Evolutionary conservation across 2,113 vertebrate genomes (phyloP).

Genomic region (Etheostoma cragini): DNA sequence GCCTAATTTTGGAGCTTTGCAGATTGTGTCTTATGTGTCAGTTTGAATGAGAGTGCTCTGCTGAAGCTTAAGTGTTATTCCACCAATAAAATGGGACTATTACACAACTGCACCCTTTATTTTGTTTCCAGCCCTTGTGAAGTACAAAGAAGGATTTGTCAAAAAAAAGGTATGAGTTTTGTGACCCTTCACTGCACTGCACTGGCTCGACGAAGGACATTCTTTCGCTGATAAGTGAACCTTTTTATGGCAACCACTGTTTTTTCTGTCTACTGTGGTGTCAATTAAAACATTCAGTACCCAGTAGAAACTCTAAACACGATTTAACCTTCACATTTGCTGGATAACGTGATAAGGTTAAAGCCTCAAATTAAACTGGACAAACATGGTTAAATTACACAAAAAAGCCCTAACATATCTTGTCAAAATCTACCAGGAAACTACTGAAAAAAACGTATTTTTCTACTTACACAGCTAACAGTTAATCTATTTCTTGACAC

Average conservation of each 20-base stretch:
- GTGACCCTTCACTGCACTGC: too few species aligned
- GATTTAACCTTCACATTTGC: neutral
- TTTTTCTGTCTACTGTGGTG: neutral
- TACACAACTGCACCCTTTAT: neutral
- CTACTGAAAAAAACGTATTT: neutral
- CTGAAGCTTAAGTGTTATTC: neutral
- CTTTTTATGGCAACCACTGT: neutral
- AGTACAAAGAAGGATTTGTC: too few species aligned
- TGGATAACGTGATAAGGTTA: neutral
- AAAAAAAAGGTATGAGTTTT: neutral
- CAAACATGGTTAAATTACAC: too few species aligned
- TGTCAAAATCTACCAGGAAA: too few species aligned
- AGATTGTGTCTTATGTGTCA: too few species aligned
- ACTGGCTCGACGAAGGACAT: too few species aligned
- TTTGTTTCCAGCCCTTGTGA: neutral
- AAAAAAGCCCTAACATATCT: neutral
- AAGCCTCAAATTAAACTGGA: neutral
- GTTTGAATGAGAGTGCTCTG: neutral
- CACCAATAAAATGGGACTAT: neutral
- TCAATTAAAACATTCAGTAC: neutral
- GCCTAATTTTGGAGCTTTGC: neutral
- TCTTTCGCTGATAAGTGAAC: neutral
- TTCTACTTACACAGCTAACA: neutral
- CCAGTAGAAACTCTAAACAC: neutral
- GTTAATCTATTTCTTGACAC: neutral